A percentile compares a stretch with the other conserved stretches of the same genome.
Conservation (phyloP, 1,140 invertebrate species). For the Macrobrachium rosenbergii region DNA sequence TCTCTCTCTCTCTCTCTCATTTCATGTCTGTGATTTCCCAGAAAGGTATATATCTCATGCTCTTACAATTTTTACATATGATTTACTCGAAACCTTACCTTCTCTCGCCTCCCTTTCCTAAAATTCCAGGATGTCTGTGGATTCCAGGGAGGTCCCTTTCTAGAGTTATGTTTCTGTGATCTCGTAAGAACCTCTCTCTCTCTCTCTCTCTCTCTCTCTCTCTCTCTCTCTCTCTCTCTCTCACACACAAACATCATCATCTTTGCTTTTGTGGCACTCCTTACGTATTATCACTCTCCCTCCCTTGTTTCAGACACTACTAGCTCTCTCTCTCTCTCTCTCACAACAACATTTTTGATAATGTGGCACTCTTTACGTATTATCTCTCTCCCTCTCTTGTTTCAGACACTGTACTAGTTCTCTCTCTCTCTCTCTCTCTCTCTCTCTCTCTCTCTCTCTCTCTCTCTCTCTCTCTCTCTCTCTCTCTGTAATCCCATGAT, state of each 20-base stretch:
- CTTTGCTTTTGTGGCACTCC: not conserved
- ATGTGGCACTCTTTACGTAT: too few relatives aligned
- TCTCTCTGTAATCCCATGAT: too few relatives aligned
- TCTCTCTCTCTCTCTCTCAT: conserved; percentile 14
- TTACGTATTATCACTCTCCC: not conserved
- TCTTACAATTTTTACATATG: too few relatives aligned
- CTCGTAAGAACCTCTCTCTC: not conserved
- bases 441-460: conserved; percentile 4
- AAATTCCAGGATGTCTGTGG: too few relatives aligned
- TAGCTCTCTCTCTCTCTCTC: too few relatives aligned
- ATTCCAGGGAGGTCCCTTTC: too few relatives aligned
- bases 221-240: not conserved
- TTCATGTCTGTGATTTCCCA: too few relatives aligned
- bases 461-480: too few relatives aligned
- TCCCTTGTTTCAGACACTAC: not conserved
- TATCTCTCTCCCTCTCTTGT: not conserved
- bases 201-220: not conserved
- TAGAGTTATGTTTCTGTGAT: too few relatives aligned
- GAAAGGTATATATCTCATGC: not conserved
- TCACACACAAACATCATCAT: not conserved
- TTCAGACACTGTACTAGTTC: not conserved
- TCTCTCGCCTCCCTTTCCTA: too few relatives aligned
- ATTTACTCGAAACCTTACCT: too few relatives aligned
- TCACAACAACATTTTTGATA: too few relatives aligned
- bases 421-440: conserved; percentile 21